phyloP scores from a whole-genome alignment of 2,888 invertebrate genomes.

The Watsonalla cultraria region DNA sequence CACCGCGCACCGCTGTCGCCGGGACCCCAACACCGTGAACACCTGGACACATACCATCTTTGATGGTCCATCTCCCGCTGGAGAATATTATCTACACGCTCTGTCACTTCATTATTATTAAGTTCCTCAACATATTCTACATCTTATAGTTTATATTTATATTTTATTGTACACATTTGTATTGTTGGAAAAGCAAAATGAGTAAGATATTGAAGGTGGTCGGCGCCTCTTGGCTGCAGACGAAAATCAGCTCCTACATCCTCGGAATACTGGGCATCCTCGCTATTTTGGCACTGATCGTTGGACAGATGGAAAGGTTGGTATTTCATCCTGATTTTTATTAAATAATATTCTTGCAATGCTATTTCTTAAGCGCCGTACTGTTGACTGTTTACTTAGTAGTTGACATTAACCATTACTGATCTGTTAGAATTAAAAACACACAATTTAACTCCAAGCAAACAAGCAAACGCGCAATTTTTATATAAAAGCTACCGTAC shows the following conservation, averaged over 20 bases:
- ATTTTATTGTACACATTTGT: slow-evolving; percentile 20
- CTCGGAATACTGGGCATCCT: slow-evolving; percentile 82
- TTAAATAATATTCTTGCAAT: slow-evolving; percentile 1
- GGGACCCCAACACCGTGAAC: slow-evolving; percentile 50
- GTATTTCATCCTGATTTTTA: slow-evolving; percentile 13
- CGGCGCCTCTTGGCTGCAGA: slow-evolving; percentile 88
- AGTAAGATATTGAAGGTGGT: slow-evolving; percentile 86
- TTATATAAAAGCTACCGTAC: too few species aligned
- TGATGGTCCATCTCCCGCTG: slow-evolving; percentile 67
- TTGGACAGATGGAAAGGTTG: slow-evolving; percentile 84
- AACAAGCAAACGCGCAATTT: slow-evolving; percentile 2
- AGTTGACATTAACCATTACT: too few species aligned
- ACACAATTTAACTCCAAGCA: too few species aligned
- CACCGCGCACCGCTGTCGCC: slow-evolving; percentile 44
- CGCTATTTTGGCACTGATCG: slow-evolving; percentile 83
- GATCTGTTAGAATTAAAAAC: too few species aligned
- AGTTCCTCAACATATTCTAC: slow-evolving; percentile 72
- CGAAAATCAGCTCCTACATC: slow-evolving; percentile 85
- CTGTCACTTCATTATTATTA: slow-evolving; percentile 79
- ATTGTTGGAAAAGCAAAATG: slow-evolving; percentile 40
- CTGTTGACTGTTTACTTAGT: too few species aligned
- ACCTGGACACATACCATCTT: slow-evolving; percentile 45
- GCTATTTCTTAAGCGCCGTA: too few species aligned
- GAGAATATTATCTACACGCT: slow-evolving; percentile 68
- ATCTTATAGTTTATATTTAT: slow-evolving; percentile 61